These are phyloP conservation scores for Hycleus phaleratus DNA, from an alignment of 1,140 invertebrate species.

Conservation along the genomic window DNA sequence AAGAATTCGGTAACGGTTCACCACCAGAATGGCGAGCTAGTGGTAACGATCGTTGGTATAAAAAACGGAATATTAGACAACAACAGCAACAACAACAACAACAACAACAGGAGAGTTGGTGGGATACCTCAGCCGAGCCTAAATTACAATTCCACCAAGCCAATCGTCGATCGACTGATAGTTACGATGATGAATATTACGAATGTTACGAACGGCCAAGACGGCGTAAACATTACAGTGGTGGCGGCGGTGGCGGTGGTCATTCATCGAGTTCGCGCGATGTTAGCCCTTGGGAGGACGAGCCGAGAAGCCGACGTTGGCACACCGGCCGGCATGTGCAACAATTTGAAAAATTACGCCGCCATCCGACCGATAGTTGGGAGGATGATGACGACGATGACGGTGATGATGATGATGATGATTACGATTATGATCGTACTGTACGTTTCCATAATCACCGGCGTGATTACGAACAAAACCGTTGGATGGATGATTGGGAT, in stretches of 20 bases:
- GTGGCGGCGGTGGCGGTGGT: slow-evolving; percentile 38
- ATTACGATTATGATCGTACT: slow-evolving; percentile 25
- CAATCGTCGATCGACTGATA: slow-evolving; percentile 39
- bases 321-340: slow-evolving; percentile 21
- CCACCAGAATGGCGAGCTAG: slow-evolving; percentile 44
- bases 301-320: slow-evolving; percentile 42
- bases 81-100: slow-evolving; percentile 39
- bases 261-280: slow-evolving; percentile 59
- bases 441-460: slow-evolving; percentile 13
- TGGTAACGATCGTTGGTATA: slow-evolving; percentile 37
- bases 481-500: slow-evolving; percentile 33
- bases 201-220: slow-evolving; percentile 36
- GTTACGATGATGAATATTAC: slow-evolving; percentile 39
- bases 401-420: slow-evolving; percentile 35
- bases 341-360: slow-evolving; percentile 33
- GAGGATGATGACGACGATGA: slow-evolving; percentile 48
- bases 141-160: slow-evolving; percentile 33
- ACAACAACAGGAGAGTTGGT: slow-evolving; percentile 41
- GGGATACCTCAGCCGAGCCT: slow-evolving; percentile 37
- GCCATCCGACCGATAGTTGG: slow-evolving; percentile 39
- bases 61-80: slow-evolving; percentile 42
- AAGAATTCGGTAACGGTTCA: slow-evolving; percentile 49
- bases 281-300: slow-evolving; percentile 64
- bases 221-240: slow-evolving; percentile 22
- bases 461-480: slow-evolving; percentile 28